Evolutionary conservation across 2,797 vertebrate species (phyloP).

Genomic region (Arrhamphus sclerolepis): DNA sequence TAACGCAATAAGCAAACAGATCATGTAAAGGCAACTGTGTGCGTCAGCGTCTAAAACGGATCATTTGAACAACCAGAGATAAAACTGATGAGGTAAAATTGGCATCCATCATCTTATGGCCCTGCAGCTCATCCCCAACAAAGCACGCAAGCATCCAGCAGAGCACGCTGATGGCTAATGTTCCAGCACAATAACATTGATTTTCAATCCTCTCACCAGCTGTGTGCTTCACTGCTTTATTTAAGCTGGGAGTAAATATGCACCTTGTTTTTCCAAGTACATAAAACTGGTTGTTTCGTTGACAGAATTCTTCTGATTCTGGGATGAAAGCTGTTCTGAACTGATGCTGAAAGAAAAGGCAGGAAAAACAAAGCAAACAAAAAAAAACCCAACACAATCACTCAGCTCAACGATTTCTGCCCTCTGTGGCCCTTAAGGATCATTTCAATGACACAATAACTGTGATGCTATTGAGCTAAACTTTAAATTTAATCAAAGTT

Average conservation of each 20-base stretch:
- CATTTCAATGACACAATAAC: too few species aligned
- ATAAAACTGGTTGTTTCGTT: neutral
- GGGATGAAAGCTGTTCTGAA: neutral
- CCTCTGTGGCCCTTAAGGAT: too few species aligned
- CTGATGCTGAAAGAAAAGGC: too few species aligned
- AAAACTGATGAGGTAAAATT: neutral
- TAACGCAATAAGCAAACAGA: constrained; percentile 19
- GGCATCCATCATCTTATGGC: constrained; percentile 14
- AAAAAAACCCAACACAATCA: too few species aligned
- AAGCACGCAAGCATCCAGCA: constrained; percentile 1
- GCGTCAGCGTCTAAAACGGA: constrained; percentile 39
- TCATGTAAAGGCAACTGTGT: neutral
- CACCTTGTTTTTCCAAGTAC: neutral
- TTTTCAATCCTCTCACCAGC: constrained; percentile 3
- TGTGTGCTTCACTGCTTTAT: neutral
- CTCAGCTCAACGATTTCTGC: too few species aligned
- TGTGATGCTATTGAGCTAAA: too few species aligned
- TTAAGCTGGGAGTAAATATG: neutral
- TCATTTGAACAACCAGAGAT: constrained; percentile 13
- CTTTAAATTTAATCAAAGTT: too few species aligned
- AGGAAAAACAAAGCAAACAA: too few species aligned
- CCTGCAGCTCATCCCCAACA: constrained; percentile 26
- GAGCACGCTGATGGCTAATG: constrained; percentile 17
- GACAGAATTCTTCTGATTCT: neutral
- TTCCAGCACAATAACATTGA: constrained; percentile 17